phyloP scores from a whole-genome alignment of 2,888 invertebrate species.

The Crossocerus cetratus region DNA sequence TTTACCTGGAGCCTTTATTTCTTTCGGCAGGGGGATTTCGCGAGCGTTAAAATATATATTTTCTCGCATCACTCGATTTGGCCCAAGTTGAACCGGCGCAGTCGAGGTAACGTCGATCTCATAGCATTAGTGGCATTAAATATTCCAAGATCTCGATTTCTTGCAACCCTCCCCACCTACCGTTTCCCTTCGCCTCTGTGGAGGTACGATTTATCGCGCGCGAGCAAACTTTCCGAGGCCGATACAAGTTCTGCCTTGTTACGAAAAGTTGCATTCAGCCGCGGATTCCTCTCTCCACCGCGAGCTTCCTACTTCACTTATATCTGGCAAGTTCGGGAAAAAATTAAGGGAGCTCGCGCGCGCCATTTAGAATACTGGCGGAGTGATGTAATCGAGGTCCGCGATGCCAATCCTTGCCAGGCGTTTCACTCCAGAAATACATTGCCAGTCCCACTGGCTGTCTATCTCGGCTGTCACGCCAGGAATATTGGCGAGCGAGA shows the following conservation, averaged over 20 bases:
- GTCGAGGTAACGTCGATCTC: neutral
- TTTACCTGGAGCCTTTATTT: neutral
- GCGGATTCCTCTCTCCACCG: constrained; percentile 16
- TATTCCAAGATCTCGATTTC: constrained; percentile 13
- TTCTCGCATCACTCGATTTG: neutral
- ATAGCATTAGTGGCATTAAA: constrained; percentile 2
- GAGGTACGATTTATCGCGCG: constrained; percentile 15
- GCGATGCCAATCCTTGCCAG: constrained; percentile 27
- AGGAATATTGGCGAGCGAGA: constrained; percentile 4
- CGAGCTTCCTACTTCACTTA: neutral
- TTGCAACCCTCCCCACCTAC: neutral
- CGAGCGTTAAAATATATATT: neutral
- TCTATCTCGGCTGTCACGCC: constrained; percentile 3
- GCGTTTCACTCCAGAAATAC: constrained; percentile 30
- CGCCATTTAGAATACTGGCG: constrained; percentile 22
- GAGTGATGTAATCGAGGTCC: constrained; percentile 31
- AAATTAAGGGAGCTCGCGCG: constrained; percentile 32
- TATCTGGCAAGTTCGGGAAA: constrained; percentile 18
- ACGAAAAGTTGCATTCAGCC: constrained; percentile 9
- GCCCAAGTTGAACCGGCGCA: neutral
- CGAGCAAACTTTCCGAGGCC: constrained; percentile 1
- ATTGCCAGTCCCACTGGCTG: constrained; percentile 11
- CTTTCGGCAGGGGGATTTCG: neutral
- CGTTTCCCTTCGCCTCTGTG: neutral
- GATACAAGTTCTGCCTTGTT: constrained; percentile 13